These are phyloP conservation scores for Ameiurus melas DNA, from an alignment of 2,113 vertebrate species.

Conservation along the genomic window DNA sequence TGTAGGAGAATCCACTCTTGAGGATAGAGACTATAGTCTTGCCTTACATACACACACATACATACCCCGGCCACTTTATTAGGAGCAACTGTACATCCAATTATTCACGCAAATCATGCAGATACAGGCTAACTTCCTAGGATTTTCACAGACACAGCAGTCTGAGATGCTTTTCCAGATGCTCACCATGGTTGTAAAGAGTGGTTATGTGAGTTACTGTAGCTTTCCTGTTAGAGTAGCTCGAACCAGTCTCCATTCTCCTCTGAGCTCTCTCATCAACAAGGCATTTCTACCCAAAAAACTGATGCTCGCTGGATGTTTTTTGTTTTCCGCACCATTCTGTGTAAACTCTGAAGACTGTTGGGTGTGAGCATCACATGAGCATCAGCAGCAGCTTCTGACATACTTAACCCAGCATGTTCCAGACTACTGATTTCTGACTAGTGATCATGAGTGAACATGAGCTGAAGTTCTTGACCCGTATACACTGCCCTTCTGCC, in stretches of 20 bases:
- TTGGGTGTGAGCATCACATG: too few relatives aligned
- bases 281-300: not conserved
- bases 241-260: not conserved
- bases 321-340: not conserved
- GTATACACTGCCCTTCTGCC: too few relatives aligned
- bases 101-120: not conserved
- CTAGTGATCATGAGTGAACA: too few relatives aligned
- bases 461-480: too few relatives aligned
- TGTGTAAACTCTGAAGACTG: too few relatives aligned
- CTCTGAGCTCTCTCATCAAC: not conserved
- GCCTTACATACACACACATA: slow-evolving; percentile 42
- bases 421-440: too few relatives aligned
- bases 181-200: not conserved
- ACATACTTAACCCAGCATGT: not conserved
- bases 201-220: not conserved
- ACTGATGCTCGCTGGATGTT: not conserved
- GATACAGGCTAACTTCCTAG: not conserved
- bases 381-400: too few relatives aligned
- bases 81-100: not conserved
- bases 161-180: not conserved
- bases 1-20: slow-evolving; percentile 55
- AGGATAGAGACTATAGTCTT: slow-evolving; percentile 53
- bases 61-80: not conserved
- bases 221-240: not conserved
- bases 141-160: not conserved